These are phyloP conservation scores for Lingula anatina DNA, from an alignment of 2,888 invertebrate species.

Conservation along the genomic window DNA sequence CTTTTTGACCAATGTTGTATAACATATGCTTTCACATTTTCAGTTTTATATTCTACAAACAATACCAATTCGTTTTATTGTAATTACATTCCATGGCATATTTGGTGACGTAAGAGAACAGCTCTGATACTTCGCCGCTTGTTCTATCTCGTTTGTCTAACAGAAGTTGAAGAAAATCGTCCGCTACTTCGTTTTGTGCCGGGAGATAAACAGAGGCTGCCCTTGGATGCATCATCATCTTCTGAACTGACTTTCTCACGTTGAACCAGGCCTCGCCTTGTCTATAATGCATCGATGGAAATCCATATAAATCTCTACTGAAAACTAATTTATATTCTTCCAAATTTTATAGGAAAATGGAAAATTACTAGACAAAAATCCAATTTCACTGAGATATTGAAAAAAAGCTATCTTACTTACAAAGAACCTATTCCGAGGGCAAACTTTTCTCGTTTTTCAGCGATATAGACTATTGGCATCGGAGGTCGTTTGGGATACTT, in stretches of 20 bases:
- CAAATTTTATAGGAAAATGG: too few species aligned
- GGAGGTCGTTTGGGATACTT: conserved; percentile 19
- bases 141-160: too few species aligned
- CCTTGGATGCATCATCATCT: conserved; percentile 24
- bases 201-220: conserved; percentile 23
- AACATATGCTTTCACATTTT: too few species aligned
- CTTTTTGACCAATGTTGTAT: too few species aligned
- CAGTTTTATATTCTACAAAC: too few species aligned
- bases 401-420: conserved; percentile 12
- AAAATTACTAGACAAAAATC: too few species aligned
- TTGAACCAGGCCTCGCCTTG: conserved; percentile 27
- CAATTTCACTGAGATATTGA: neutral
- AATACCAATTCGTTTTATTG: too few species aligned
- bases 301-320: too few species aligned
- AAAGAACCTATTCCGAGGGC: conserved; percentile 17
- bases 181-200: conserved; percentile 21
- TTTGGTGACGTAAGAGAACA: conserved; percentile 23
- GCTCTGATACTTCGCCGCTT: conserved; percentile 44
- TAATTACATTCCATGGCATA: conserved; percentile 34
- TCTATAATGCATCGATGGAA: too few species aligned
- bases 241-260: conserved; percentile 21
- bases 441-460: conserved; percentile 11
- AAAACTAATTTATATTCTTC: too few species aligned
- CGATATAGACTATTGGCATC: conserved; percentile 14
- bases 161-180: too few species aligned